Evolutionary conservation across 2,888 invertebrate genomes (phyloP), one percentile per base, ranked within the genome.

Genomic region (Frankliniella fusca): DNA sequence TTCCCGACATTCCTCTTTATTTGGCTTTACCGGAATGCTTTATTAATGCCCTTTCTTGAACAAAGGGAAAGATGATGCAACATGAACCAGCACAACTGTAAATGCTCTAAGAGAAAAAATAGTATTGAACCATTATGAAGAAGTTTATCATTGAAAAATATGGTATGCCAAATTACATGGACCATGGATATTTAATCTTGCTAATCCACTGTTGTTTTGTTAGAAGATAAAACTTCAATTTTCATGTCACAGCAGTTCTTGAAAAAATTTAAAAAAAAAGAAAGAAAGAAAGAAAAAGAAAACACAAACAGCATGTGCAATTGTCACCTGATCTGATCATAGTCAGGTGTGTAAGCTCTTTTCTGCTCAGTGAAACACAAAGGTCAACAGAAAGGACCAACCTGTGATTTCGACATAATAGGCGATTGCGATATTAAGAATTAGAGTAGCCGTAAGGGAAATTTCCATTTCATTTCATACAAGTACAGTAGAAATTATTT

Each of bases 311-410:
- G 18, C 54, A 54, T 54, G 15, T 54, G 15, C 18, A 76, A 76
- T n/a, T 76, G 27, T 76, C 70, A 76, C 70, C 70, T 76, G 27
- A 70, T 70, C 23, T 11, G 27, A 23, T 27, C 27, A 12, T 76
- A 76, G 23, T 27, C 23, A 27, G 70, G 70, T 76, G 70, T 27
- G 23, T 0, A 23, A 76, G 70, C 27, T 76, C 23, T 76, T 76
- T 76, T 27, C 70, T 76, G 70, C 70, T 76, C 70, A 76, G 70
- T 27, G 70, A 76, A 76, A 76, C 70, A 76, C 70, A 76, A 23
- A 76, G 70, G 70, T 76, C 70, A 76, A 76, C 70, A 23, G 70
- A 76, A 76, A 76, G 70, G 70, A 76, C 70, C 70, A 76, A 76
- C 70, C 70, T 76, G 70, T 76, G 70, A 76, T 76, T 76, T 76